phyloP scores from a whole-genome alignment of 2,113 vertebrate species.

The Oreotragus oreotragus region DNA sequence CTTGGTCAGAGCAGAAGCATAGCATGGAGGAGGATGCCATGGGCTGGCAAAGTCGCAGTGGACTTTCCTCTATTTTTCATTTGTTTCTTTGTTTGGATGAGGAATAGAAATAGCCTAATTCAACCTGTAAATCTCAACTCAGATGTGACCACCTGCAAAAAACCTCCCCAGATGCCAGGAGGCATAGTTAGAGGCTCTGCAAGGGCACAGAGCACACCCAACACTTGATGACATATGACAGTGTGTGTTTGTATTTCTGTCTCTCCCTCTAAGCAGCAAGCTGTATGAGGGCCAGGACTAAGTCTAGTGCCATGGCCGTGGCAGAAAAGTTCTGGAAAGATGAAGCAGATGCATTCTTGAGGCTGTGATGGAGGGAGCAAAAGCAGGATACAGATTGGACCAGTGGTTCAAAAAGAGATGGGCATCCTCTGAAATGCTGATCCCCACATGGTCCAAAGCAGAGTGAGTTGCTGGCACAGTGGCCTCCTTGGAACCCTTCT shows the following conservation, averaged over 20 bases:
- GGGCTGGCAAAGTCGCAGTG: no score
- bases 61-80: neutral
- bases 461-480: no score
- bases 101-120: neutral
- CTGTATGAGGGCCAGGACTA: no score
- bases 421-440: neutral
- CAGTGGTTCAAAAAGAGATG: neutral
- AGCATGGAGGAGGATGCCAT: rapidly evolving
- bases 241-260: neutral
- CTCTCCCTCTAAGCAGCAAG: neutral
- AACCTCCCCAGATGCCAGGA: neutral
- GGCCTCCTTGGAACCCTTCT: neutral
- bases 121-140: neutral
- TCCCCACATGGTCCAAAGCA: rapidly evolving
- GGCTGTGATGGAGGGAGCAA: no score
- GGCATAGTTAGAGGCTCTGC: neutral
- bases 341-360: rapidly evolving
- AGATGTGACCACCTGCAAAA: neutral
- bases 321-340: rapidly evolving
- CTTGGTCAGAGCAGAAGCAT: neutral
- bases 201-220: rapidly evolving
- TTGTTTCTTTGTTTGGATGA: neutral
- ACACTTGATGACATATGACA: rapidly evolving
- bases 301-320: rapidly evolving
- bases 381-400: no score